Evolutionary conservation across 1,140 invertebrate genomes (phyloP), one percentile per base, ranked within the genome.

Genomic region (Pinna nobilis): DNA sequence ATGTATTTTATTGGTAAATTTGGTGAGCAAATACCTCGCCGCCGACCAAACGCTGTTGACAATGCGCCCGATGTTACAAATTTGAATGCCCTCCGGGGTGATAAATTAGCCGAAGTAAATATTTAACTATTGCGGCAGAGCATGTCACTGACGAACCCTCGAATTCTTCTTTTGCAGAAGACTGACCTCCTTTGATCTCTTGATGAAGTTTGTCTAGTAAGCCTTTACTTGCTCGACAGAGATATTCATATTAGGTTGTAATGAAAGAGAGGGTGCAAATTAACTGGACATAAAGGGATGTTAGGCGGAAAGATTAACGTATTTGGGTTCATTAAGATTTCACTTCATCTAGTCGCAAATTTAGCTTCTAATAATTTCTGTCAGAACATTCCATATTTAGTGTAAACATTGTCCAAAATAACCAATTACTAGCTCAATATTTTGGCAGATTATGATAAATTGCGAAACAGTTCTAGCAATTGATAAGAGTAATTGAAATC

Each of bases 361-460:
- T 49, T 61, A 39, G 41, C 64, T 51, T 33, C 47, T 53, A 63
- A 74, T 74, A 68, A 67, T 74, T 74, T 53, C 49, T 55, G 72
- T 74, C 65, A 74, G 59, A 63, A 51, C 41, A 51, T 61, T 68
- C 57, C 65, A 68, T 69, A 74, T 74, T 74, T 67, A 74, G 60
- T 60, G 66, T 67, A 74, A 69, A 74, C 72, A 74, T 47, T 64
- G 32, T 59, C 44, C 51, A 35, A 47, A 67, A 74, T 35, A 60
- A 50, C 59, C 72, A 74, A 69, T 69, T 74, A 74, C 55, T 55
- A 49, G 59, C 50, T 20, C 30, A 47, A 68, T 33, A 63, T 41
- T 63, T 69, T 68, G 72, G 53, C 72, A 74, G 64, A 50, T 60
- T 67, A 74, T 74, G 71, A 74, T 74, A 51, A 74, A 74, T 74